phyloP scores from a whole-genome alignment of 2,113 vertebrate genomes.

The Pterocles orientalis region DNA sequence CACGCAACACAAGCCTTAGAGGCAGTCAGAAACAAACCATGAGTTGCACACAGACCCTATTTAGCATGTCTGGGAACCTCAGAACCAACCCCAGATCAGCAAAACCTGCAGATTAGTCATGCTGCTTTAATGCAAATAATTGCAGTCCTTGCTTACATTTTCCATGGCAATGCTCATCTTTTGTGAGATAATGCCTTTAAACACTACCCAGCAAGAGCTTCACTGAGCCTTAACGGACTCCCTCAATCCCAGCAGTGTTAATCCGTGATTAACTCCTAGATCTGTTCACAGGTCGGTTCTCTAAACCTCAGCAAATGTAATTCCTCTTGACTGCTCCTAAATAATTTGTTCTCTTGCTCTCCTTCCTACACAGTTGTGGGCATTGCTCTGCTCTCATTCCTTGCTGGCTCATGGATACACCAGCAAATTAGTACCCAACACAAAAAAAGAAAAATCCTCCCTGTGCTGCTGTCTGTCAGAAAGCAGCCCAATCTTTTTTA shows the following conservation, averaged over 20 bases:
- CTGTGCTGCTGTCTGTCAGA: not conserved
- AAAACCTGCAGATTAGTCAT: conserved; percentile 41
- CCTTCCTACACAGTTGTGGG: not conserved
- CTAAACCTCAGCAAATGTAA: conserved; percentile 44
- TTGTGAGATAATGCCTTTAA: conserved; percentile 48
- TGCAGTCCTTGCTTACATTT: conserved; percentile 30
- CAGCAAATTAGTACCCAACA: not conserved
- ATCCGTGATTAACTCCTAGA: conserved; percentile 50
- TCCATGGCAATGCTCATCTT: conserved; percentile 27
- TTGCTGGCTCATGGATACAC: not conserved
- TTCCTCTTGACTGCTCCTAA: conserved; percentile 27
- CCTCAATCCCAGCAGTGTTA: conserved; percentile 37
- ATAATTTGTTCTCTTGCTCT: not conserved
- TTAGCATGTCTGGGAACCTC: not conserved
- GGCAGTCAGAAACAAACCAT: not conserved
- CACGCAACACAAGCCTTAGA: not conserved
- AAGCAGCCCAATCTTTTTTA: not conserved
- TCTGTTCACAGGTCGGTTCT: conserved; percentile 24
- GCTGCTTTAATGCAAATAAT: conserved; percentile 48
- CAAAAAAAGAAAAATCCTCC: not conserved
- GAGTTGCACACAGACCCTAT: not conserved
- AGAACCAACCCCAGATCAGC: not conserved
- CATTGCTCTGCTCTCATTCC: not conserved
- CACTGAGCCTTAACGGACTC: not conserved
- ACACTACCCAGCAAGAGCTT: not conserved